Base-by-base conservation (phyloP, 1,140 invertebrate species). In the Microplitis demolitor region DNA sequence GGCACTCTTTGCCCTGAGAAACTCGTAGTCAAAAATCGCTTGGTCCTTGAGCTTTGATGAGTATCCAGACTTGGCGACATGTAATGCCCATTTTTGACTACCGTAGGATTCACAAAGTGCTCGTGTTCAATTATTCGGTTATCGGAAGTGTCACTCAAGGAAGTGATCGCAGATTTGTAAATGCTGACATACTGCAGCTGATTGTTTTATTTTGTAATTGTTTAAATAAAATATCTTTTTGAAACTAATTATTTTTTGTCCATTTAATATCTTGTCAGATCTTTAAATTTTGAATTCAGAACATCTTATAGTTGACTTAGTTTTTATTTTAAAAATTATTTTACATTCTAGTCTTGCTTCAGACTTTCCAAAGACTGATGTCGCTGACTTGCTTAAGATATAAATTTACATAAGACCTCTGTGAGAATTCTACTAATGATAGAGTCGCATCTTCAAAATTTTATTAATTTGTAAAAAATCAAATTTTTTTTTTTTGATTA, bases 151-250 rank as follows among this genome's bases (percentile, higher is more conserved):
- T 90, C 91, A 24, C 92, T 93, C 1, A 97, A 82, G 63, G 89
- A 88, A 11, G 85, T 91, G 97, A 82, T 97, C 95, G 92, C 95
- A 97, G 78, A 94, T 92, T 87, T 96, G 94, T 14, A 97, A 87
- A 87, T 98, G 96, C 78, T 97, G 95, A 84, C 95, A 97, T 0
- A 98, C 94, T 79, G 95, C 95, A 51, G 97, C 95, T 96, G 82
- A 3, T 87, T 88, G 76, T 4, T 24, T 24, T 24, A 50, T 50
- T 50, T 50, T 50, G 13, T 9, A 9, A 13, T 50, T 50, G 2
- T 50, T 50, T 1, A 50, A 24, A 24, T 24, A 24, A 24, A 24
- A 24, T 6, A 39, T 39, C 4, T 39, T 6, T 39, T 6, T 6
- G 3, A 4, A 39, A 56, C 24, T 24, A 24, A 24, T 24, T 2